Evolutionary conservation across 2,797 vertebrate genomes (phyloP).

Genomic region (Lerista edwardsae): DNA sequence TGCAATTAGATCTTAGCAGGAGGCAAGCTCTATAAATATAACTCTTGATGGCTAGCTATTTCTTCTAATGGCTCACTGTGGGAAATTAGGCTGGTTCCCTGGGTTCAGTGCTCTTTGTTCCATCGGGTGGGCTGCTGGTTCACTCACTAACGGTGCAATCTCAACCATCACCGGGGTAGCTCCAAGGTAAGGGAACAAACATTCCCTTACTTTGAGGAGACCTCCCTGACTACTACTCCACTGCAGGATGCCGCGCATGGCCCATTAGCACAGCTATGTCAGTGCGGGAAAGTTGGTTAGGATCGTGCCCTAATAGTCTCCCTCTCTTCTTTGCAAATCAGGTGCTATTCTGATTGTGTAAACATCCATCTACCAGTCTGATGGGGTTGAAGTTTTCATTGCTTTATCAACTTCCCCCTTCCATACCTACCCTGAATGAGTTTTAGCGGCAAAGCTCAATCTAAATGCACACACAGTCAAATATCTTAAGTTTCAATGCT

Average conservation of each 20-base stretch:
- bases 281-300: no score
- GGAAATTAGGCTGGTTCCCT: not conserved
- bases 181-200: no score
- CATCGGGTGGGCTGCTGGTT: not conserved
- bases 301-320: no score
- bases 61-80: not conserved
- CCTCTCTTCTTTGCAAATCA: not conserved
- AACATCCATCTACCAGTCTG: not conserved
- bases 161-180: no score
- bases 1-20: slow-evolving; percentile 3
- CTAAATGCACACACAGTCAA: not conserved
- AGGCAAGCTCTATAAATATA: not conserved
- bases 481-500: not conserved
- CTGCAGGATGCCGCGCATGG: no score
- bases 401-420: not conserved
- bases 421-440: not conserved
- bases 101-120: not conserved
- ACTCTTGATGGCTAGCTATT: not conserved
- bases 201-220: no score
- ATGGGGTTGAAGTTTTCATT: no score
- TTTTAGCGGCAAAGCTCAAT: not conserved
- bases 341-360: not conserved
- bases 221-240: no score
- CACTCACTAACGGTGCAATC: not conserved
- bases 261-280: no score